Percentiles rank a stretch among this genome's conserved stretches.
These are phyloP conservation scores for Imbricaverruca yamaguchii DNA, from an alignment of 2,888 invertebrate species.

Conservation along the genomic window DNA sequence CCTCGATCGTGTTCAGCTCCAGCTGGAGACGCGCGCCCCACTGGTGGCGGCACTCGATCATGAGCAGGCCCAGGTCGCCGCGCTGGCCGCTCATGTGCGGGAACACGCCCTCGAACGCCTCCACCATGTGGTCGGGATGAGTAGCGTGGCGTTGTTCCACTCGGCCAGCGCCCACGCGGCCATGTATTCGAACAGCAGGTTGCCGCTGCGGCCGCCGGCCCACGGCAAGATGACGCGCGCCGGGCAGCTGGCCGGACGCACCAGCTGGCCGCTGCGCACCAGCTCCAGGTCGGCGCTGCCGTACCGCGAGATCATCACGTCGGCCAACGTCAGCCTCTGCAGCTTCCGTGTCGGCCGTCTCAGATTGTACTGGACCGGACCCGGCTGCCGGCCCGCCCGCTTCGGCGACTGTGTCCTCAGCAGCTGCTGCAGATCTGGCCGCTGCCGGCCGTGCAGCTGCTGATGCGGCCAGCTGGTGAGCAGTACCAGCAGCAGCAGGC, in stretches of 20 bases:
- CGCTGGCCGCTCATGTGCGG: background rate
- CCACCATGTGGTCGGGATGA: background rate
- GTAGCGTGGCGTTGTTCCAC: background rate
- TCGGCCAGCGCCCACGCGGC: background rate
- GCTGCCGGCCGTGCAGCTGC: background rate
- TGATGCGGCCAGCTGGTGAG: background rate
- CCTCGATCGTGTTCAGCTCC: background rate
- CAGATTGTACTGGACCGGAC: too few relatives aligned
- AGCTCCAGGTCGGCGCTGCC: conserved; percentile 5
- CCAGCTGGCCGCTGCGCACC: background rate
- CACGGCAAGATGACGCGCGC: background rate
- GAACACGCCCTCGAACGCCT: conserved; percentile 2
- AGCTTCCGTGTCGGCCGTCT: background rate
- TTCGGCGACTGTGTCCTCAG: background rate
- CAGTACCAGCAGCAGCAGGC: background rate
- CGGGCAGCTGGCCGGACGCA: background rate
- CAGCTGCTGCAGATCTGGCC: background rate
- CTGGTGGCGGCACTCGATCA: background rate
- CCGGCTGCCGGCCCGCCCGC: too few relatives aligned
- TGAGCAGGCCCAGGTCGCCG: background rate
- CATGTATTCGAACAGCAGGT: conserved; percentile 2
- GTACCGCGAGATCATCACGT: background rate
- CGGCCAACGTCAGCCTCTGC: background rate
- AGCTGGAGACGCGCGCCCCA: background rate
- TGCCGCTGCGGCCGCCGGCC: background rate